Conservation (phyloP, 2,113 vertebrate genomes). For the Henicopernis longicauda region DNA sequence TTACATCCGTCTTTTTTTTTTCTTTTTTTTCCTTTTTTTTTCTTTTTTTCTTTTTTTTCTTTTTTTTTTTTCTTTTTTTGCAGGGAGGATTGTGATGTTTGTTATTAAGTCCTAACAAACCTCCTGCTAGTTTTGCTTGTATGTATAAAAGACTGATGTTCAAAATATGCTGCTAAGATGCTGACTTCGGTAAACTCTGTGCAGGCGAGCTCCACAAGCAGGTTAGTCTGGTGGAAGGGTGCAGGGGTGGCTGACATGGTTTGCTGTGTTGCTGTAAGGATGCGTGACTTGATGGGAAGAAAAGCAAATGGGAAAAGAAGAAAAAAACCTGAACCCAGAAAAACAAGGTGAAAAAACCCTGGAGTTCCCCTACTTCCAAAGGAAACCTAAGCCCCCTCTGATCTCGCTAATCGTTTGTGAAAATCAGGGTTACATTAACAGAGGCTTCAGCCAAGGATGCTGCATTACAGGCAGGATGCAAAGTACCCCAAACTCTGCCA, state of each 20-base stretch:
- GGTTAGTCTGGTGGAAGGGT: background rate
- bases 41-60: accelerated
- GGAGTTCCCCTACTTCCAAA: background rate
- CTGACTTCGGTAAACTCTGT: background rate
- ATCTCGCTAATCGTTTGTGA: background rate
- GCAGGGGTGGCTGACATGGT: background rate
- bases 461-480: background rate
- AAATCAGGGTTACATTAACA: background rate
- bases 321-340: background rate
- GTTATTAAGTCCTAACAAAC: background rate
- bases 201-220: background rate
- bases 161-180: background rate
- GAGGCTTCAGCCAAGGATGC: background rate
- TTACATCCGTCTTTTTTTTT: background rate
- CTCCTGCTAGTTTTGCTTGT: background rate
- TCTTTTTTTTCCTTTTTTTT: too few species aligned
- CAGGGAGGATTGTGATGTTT: background rate
- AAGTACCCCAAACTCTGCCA: background rate
- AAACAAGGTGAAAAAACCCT: background rate
- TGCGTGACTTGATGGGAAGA: background rate
- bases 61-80: background rate
- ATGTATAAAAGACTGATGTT: background rate
- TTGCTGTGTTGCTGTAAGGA: background rate
- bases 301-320: background rate
- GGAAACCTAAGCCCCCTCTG: background rate